These are phyloP conservation scores for Ageneiosus marmoratus DNA, from an alignment of 2,113 vertebrate species.

Conservation along the genomic window DNA sequence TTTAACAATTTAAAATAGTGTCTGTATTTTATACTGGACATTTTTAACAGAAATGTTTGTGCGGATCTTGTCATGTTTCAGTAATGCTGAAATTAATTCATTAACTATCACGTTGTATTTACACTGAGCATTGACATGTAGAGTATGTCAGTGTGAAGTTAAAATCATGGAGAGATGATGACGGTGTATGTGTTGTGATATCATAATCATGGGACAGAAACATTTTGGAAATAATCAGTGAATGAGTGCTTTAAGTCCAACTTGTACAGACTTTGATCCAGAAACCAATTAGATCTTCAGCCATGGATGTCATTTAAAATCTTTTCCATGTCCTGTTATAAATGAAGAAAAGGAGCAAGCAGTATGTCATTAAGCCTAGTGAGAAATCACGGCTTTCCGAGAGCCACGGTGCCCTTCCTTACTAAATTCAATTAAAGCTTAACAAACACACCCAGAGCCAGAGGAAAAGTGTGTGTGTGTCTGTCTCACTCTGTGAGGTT, in stretches of 20 bases:
- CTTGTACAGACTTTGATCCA: not conserved
- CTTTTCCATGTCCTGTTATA: not conserved
- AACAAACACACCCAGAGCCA: slow-evolving; percentile 61
- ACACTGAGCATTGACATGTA: not conserved
- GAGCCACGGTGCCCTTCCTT: slow-evolving; percentile 57
- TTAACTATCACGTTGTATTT: too few species aligned
- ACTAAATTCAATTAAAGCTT: slow-evolving; percentile 33
- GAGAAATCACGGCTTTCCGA: slow-evolving; percentile 69
- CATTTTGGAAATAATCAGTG: not conserved
- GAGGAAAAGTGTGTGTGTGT: slow-evolving; percentile 43
- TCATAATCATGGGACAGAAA: not conserved
- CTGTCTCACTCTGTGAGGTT: slow-evolving; percentile 64
- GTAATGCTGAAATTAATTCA: not conserved
- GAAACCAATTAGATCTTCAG: not conserved
- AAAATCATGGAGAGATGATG: not conserved
- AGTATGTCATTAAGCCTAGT: slow-evolving; percentile 48
- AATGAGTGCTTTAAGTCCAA: not conserved
- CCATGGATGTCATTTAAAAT: too few species aligned
- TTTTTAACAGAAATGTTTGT: not conserved
- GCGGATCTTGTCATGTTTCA: not conserved
- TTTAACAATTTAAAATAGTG: too few species aligned
- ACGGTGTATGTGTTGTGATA: not conserved
- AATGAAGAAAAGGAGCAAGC: not conserved
- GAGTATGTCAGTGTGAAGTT: not conserved
- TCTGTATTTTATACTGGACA: too few species aligned